These are phyloP conservation scores for Gallinago media DNA, from an alignment of 2,113 vertebrate genomes.

Conservation along the genomic window DNA sequence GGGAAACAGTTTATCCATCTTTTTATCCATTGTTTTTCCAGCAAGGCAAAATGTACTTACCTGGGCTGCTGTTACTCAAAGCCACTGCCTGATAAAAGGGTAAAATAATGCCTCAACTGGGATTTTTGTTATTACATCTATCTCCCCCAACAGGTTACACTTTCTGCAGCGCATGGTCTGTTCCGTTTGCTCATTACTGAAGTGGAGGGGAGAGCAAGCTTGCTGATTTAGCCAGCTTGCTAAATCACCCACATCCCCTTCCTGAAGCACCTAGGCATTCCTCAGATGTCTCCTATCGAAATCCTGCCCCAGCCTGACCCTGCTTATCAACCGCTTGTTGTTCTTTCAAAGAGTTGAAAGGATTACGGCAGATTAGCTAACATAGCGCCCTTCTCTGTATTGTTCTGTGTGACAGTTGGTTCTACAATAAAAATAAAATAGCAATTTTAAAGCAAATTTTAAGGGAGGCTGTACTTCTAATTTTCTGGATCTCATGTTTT, in stretches of 20 bases:
- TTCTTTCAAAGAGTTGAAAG: slow-evolving; percentile 54
- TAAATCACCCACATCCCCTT: slow-evolving; percentile 43
- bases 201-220: background rate
- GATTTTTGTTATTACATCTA: background rate
- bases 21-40: background rate
- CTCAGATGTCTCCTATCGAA: slow-evolving; percentile 56
- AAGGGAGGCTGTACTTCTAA: background rate
- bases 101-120: rapidly evolving
- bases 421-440: slow-evolving; percentile 17
- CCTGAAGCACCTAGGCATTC: slow-evolving; percentile 66
- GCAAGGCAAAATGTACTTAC: background rate
- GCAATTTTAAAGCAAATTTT: background rate
- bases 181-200: background rate
- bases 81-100: background rate
- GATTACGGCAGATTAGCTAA: slow-evolving; percentile 63
- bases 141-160: background rate
- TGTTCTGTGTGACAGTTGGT: background rate
- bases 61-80: background rate
- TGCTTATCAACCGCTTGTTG: slow-evolving; percentile 53
- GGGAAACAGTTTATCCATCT: background rate
- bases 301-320: slow-evolving; percentile 61
- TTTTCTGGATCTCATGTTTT: background rate
- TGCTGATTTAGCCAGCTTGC: background rate
- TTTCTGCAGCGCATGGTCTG: background rate
- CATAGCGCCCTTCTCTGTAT: background rate